phyloP scores from a whole-genome alignment of 2,797 vertebrate genomes.

The Anguilla megastoma region DNA sequence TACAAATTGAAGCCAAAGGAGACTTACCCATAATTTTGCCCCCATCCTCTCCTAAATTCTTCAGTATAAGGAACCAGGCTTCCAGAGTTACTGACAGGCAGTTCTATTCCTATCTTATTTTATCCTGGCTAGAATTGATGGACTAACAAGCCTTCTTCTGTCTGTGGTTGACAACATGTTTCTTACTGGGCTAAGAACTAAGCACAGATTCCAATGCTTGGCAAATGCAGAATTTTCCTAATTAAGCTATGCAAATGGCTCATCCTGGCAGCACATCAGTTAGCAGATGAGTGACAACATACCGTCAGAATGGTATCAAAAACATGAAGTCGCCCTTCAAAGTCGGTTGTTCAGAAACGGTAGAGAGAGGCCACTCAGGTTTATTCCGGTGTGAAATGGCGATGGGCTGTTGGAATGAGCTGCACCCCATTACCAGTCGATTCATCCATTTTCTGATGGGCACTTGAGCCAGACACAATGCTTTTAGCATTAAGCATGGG shows the following conservation, averaged over 20 bases:
- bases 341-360: too few species aligned
- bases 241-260: too few species aligned
- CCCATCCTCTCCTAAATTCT: neutral
- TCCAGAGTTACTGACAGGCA: neutral
- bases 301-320: too few species aligned
- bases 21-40: neutral
- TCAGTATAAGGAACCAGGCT: neutral
- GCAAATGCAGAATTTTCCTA: too few species aligned
- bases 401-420: too few species aligned
- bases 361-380: neutral
- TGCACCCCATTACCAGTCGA: neutral
- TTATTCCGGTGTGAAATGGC: neutral
- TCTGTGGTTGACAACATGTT: too few species aligned
- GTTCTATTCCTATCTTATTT: neutral
- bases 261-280: too few species aligned
- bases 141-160: too few species aligned
- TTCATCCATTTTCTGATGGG: neutral
- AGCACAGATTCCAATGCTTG: too few species aligned
- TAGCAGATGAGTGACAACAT: too few species aligned
- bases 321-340: too few species aligned
- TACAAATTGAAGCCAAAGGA: neutral
- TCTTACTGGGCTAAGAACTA: too few species aligned
- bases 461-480: neutral
- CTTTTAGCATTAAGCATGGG: neutral
- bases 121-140: neutral